Percentiles rank a stretch among this genome's conserved stretches.
Evolutionary conservation across 1,140 invertebrate species (phyloP).

Genomic region (Antheraea pernyi): DNA sequence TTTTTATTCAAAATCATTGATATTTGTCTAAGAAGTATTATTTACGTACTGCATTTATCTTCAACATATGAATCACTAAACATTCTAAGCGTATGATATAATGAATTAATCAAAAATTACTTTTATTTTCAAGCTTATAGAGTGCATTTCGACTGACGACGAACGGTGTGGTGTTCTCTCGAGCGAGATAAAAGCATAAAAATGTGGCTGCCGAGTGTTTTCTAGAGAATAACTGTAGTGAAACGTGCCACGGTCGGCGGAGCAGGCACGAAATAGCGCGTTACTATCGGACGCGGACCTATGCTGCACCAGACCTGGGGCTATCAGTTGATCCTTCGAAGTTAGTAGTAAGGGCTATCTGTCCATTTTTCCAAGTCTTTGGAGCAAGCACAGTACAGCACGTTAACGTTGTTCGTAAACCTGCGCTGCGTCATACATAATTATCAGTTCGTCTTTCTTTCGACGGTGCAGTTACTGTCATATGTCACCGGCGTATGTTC

Average conservation of each 20-base stretch:
- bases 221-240: constrained; percentile 73
- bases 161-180: constrained; percentile 39
- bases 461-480: no score
- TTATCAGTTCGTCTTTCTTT: no score
- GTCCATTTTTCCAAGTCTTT: no score
- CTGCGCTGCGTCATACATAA: no score
- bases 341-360: no score
- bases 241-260: constrained; percentile 63
- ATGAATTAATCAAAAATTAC: constrained; percentile 34
- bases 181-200: constrained; percentile 59
- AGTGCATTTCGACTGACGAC: constrained; percentile 36
- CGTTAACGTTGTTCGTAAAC: no score
- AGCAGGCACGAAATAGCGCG: constrained; percentile 31
- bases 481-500: no score
- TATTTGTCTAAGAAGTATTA: background rate
- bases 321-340: background rate
- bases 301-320: background rate
- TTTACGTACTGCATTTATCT: constrained; percentile 23
- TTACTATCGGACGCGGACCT: background rate
- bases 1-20: background rate
- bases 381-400: no score
- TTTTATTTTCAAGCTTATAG: constrained; percentile 56
- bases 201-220: constrained; percentile 59
- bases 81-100: background rate
- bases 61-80: background rate